Conservation (phyloP, 2,797 vertebrate species). For the Argyrosomus regius region DNA sequence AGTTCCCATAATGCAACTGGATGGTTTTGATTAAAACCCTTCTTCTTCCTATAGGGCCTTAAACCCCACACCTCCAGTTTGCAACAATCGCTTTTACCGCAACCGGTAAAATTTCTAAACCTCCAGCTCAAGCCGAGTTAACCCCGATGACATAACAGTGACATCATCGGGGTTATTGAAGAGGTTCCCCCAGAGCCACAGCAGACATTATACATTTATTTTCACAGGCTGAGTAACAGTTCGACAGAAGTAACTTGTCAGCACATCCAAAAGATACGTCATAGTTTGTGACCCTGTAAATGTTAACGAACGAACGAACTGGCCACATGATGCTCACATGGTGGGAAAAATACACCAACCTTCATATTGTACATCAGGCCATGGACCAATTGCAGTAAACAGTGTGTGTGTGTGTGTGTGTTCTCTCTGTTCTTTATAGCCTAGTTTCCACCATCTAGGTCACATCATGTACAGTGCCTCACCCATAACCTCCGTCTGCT, state of each 20-base stretch:
- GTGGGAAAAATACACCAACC: conserved; percentile 23
- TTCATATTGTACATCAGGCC: conserved; percentile 28
- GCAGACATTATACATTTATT: background rate
- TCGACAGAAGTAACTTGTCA: background rate
- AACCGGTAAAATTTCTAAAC: no score
- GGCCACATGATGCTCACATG: conserved; percentile 26
- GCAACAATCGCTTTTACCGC: background rate
- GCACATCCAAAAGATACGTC: background rate
- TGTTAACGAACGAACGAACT: background rate
- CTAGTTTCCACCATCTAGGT: conserved; percentile 80
- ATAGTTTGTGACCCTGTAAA: background rate
- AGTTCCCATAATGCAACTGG: background rate
- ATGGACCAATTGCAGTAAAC: conserved; percentile 16
- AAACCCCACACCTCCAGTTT: background rate
- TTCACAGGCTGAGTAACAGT: background rate
- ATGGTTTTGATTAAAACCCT: background rate
- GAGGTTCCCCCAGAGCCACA: background rate
- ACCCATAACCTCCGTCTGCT: conserved; percentile 69
- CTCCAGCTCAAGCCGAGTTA: no score
- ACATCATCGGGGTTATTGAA: background rate
- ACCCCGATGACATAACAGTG: background rate
- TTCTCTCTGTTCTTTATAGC: conserved; percentile 54
- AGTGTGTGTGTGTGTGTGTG: conserved; percentile 33
- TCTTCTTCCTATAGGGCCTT: background rate
- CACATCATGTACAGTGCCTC: conserved; percentile 63